Evolutionary conservation across 2,113 vertebrate species (phyloP).

Genomic region (Notiomystis cincta): DNA sequence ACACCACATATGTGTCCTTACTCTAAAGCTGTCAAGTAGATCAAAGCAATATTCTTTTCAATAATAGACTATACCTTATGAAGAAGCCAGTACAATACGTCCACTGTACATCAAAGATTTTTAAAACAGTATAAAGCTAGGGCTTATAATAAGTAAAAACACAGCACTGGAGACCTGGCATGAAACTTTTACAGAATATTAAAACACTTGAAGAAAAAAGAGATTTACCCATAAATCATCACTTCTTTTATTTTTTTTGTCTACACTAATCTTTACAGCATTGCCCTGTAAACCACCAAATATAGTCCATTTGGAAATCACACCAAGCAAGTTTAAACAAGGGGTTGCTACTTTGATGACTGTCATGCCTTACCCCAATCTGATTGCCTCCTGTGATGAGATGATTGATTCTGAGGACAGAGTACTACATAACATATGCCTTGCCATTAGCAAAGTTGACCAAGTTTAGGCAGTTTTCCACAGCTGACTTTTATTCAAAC

Average conservation of each 20-base stretch:
- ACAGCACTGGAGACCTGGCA: background rate
- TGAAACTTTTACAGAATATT: background rate
- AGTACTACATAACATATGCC: background rate
- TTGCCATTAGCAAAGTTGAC: background rate
- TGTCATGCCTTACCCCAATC: background rate
- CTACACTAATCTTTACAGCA: background rate
- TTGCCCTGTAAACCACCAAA: background rate
- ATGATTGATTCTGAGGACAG: background rate
- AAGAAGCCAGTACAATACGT: conserved; percentile 28
- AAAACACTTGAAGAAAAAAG: background rate
- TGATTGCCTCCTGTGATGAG: background rate
- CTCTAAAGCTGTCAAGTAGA: conserved; percentile 48
- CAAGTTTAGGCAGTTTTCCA: background rate
- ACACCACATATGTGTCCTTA: conserved; percentile 30
- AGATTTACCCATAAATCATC: background rate
- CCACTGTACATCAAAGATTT: conserved; percentile 59
- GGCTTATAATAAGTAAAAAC: conserved; percentile 35
- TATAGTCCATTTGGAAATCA: background rate
- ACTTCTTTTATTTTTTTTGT: background rate
- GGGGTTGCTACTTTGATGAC: background rate
- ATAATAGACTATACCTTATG: conserved; percentile 18
- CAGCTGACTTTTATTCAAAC: background rate
- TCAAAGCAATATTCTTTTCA: conserved; percentile 55
- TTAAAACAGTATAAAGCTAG: conserved; percentile 20
- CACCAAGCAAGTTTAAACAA: background rate